A percentile compares a stretch with the other conserved stretches of the same genome.
Evolutionary conservation across 2,113 vertebrate genomes (phyloP).

Genomic region (Burhinus bistriatus): DNA sequence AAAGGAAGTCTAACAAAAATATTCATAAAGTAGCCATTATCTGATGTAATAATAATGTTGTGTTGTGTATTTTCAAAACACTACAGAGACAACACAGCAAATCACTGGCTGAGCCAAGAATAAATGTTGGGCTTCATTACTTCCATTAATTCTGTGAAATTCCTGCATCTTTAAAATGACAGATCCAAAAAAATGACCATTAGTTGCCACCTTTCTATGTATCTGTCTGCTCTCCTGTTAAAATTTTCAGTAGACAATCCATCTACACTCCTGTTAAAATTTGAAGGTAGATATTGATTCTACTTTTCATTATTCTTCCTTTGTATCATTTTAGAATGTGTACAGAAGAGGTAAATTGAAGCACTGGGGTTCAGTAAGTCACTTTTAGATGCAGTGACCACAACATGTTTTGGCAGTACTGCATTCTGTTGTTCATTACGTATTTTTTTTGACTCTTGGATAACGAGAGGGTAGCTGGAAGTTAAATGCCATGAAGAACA

Average conservation of each 20-base stretch:
- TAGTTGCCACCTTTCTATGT: background rate
- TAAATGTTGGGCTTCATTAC: background rate
- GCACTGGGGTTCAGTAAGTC: background rate
- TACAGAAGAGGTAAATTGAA: background rate
- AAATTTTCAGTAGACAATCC: background rate
- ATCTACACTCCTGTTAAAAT: background rate
- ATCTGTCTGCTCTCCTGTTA: background rate
- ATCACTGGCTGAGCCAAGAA: background rate
- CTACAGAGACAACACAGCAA: background rate
- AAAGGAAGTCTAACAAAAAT: background rate
- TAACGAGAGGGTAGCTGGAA: background rate
- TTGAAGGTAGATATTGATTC: background rate
- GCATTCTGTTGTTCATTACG: background rate
- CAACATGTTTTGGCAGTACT: background rate
- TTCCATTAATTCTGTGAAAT: background rate
- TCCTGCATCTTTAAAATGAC: background rate
- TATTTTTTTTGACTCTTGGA: background rate
- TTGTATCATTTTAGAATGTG: background rate
- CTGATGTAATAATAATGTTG: background rate
- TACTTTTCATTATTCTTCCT: background rate
- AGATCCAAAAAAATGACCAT: background rate
- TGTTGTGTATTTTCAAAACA: background rate
- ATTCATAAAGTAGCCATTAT: background rate
- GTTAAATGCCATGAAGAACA: background rate
- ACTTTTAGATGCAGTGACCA: background rate